Percentiles rank a stretch among this genome's conserved stretches.
Conservation (phyloP, 2,797 vertebrate species). For the Gallinago nigripennis region DNA sequence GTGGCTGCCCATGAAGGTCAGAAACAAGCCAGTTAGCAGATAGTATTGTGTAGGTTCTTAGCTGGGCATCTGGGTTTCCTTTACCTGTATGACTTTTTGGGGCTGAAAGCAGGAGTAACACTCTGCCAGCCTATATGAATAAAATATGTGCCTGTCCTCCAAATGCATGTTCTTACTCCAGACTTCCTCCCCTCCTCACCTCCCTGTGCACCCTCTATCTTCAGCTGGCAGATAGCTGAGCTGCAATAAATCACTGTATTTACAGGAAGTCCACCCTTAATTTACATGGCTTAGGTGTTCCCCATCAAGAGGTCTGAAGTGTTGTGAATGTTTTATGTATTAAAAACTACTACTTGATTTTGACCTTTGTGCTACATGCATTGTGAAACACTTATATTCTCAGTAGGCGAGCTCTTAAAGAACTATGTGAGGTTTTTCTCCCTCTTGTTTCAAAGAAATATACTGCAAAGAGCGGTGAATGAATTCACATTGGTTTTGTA, state of each 20-base stretch:
- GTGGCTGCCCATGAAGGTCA: neutral
- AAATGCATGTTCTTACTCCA: neutral
- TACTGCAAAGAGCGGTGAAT: neutral
- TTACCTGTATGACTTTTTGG: neutral
- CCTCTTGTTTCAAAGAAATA: neutral
- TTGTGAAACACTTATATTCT: neutral
- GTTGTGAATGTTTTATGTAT: neutral
- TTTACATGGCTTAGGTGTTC: neutral
- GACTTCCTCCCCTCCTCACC: neutral
- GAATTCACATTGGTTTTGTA: neutral
- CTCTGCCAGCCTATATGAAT: neutral
- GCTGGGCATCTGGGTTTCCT: neutral
- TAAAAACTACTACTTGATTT: neutral
- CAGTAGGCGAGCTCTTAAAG: neutral
- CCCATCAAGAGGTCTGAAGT: neutral
- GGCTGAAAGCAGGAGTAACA: neutral
- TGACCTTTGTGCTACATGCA: neutral
- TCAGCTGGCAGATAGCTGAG: neutral
- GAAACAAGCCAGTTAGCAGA: neutral
- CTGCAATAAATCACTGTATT: neutral
- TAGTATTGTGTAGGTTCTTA: neutral
- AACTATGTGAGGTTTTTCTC: neutral
- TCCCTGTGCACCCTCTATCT: neutral
- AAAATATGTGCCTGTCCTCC: neutral
- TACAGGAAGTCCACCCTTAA: neutral